Evolutionary conservation across 2,888 invertebrate species (phyloP), one percentile per base, ranked within the genome.

Genomic region (Platerodrilus igneus): DNA sequence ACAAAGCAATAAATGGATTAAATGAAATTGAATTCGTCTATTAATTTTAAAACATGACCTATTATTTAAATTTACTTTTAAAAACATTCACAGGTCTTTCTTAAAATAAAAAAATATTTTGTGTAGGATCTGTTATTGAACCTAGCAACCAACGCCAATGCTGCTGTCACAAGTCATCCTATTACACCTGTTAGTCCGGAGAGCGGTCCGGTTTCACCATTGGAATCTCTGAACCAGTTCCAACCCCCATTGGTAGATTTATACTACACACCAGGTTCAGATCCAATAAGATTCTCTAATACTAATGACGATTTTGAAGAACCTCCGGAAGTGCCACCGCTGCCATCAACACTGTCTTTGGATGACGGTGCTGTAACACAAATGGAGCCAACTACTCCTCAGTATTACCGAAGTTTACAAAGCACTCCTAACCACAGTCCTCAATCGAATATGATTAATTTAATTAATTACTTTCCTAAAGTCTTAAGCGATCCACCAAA

Each of bases 61-160:
- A n/a, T n/a, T n/a, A n/a, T n/a, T n/a, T n/a, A n/a, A n/a, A n/a
- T n/a, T n/a, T n/a, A n/a, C n/a, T n/a, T n/a, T n/a, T n/a, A n/a
- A n/a, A n/a, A n/a, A n/a, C n/a, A n/a, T n/a, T n/a, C n/a, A n/a
- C n/a, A n/a, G n/a, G n/a, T n/a, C n/a, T n/a, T n/a, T n/a, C n/a
- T n/a, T n/a, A n/a, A n/a, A n/a, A n/a, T n/a, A n/a, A n/a, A n/a
- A n/a, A n/a, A n/a, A n/a, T n/a, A n/a, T n/a, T 40, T 37, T 47
- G 53, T 52, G 21, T 61, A 77, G 76, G 77, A 76, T 48, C 65
- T 77, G 14, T 66, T 78, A 45, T 67, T 76, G 69, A 77, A 76
- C 60, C 67, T 77, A 44, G 72, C 76, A 8, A 75, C 76, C 15
- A 67, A 70, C 47, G 70, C 71, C 50, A 66, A 62, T 42, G 61